These are phyloP conservation scores for Urosaurus nigricauda DNA, from an alignment of 2,797 vertebrate species.

Conservation along the genomic window DNA sequence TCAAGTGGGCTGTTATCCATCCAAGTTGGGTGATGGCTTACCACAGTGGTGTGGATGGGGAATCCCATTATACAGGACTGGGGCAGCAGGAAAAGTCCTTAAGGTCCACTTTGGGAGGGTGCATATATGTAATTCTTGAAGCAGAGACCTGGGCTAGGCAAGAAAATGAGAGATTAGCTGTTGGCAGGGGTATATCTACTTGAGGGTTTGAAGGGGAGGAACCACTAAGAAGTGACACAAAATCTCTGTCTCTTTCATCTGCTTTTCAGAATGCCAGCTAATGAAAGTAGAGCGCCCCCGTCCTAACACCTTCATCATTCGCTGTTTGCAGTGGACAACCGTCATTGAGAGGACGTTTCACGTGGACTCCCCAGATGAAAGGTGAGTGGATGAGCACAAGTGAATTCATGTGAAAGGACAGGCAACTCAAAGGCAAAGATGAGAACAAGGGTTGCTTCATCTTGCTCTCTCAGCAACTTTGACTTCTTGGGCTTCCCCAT, in stretches of 20 bases:
- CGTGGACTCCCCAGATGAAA: slow-evolving; percentile 90
- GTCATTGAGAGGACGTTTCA: slow-evolving; percentile 96
- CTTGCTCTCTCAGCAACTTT: no score
- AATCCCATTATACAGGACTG: neutral
- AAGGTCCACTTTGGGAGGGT: neutral
- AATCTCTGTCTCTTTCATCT: rapidly evolving
- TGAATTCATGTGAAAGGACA: no score
- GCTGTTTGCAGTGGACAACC: slow-evolving; percentile 96
- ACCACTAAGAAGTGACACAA: no score
- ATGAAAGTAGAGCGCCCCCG: slow-evolving; percentile 95
- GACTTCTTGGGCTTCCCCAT: neutral
- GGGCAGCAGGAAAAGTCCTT: neutral
- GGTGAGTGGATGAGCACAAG: slow-evolving; percentile 72
- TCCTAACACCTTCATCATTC: slow-evolving; percentile 95
- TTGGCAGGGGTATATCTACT: no score
- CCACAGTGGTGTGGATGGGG: neutral
- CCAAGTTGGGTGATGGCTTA: neutral
- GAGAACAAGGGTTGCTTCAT: neutral
- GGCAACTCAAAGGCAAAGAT: rapidly evolving
- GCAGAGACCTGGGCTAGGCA: neutral
- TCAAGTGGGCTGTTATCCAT: neutral
- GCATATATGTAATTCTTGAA: neutral
- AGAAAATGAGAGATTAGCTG: neutral
- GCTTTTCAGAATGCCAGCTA: slow-evolving; percentile 89
- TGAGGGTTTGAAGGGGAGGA: neutral